Base-by-base conservation (phyloP, 2,113 vertebrate genomes). In the Myotis yumanensis region DNA sequence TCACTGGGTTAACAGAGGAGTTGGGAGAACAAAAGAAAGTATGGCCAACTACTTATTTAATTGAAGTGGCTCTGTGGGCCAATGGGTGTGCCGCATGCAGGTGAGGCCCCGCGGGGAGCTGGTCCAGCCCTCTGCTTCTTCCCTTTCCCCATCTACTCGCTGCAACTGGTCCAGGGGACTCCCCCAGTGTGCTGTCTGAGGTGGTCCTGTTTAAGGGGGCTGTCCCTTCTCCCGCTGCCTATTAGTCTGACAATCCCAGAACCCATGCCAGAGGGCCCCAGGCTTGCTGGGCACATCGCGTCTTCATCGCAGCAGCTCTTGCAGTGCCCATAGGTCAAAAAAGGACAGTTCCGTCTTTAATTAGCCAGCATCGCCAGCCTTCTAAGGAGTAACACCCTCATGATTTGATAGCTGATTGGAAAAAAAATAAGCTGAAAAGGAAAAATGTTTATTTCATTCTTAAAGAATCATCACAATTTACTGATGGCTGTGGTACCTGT, bases 41-140 rank as follows among this genome's bases (percentile, higher is more conserved):
- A n/a, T n/a, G n/a, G n/a, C n/a, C n/a, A n/a, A n/a, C n/a, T n/a
- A n/a, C n/a, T n/a, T n/a, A n/a, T n/a, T n/a, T n/a, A n/a, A n/a
- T n/a, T n/a, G n/a, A n/a, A n/a, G n/a, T n/a, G 95, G 85, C 93
- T 43, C 52, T 8, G 79, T 25, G 48, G 54, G 76, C 23, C 7
- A 17, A 0, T 0, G 35, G 46, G 10, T 25, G 28, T 2, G 48
- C 2, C 7, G 1, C 0, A 0, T 71, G 48, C n/a, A 16, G 48
- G 81, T 62, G 52, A 64, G 32, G 62, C 3, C 14, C 25, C 1
- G 4, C 1, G 4, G n/a, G 23, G 54, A 57, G 32, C 7, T 5
- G 59, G 35, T 37, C 20, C 0, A 15, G 40, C 2, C 0, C 32
- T 3, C 35, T 72, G 83, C 25, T 4, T 81, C 59, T 82, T 75